phyloP scores from a whole-genome alignment of 2,888 invertebrate species.

The Drosophila barbarae region DNA sequence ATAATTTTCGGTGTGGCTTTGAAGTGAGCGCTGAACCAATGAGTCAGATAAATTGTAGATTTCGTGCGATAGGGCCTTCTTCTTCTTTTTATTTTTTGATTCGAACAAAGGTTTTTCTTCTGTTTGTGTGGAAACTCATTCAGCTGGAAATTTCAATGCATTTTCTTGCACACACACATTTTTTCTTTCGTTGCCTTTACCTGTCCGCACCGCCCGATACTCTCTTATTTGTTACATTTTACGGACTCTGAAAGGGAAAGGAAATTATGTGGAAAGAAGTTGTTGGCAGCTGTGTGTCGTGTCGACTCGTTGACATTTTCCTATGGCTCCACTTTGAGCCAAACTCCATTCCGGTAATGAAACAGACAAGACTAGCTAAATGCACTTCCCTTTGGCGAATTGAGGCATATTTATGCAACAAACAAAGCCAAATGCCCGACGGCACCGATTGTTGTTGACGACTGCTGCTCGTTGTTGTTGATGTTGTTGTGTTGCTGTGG shows the following conservation, averaged over 20 bases:
- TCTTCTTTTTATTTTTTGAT: not conserved
- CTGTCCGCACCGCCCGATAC: slow-evolving; percentile 20
- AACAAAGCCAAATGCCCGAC: slow-evolving; percentile 53
- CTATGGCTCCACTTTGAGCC: slow-evolving; percentile 41
- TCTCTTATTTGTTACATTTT: slow-evolving; percentile 16
- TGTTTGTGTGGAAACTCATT: slow-evolving; percentile 30
- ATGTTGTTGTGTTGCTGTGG: not conserved
- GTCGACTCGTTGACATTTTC: slow-evolving; percentile 61
- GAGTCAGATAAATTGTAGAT: slow-evolving; percentile 16
- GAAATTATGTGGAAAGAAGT: slow-evolving; percentile 34
- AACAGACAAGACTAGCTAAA: slow-evolving; percentile 46
- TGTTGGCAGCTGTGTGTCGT: slow-evolving; percentile 22
- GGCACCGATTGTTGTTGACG: slow-evolving; percentile 42
- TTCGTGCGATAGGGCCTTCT: slow-evolving; percentile 7
- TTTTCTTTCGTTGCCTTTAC: slow-evolving; percentile 23
- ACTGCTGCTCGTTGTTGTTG: not conserved
- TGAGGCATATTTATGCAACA: slow-evolving; percentile 62
- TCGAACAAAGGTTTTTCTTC: slow-evolving; percentile 32
- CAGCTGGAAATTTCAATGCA: slow-evolving; percentile 27
- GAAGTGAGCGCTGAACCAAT: slow-evolving; percentile 21
- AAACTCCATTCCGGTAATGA: slow-evolving; percentile 25
- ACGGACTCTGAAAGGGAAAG: slow-evolving; percentile 8
- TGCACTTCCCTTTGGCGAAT: slow-evolving; percentile 51
- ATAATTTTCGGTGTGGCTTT: slow-evolving; percentile 19
- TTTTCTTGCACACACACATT: slow-evolving; percentile 11